Base-by-base conservation (phyloP, 2,888 invertebrate species). In the Thelaira solivaga region DNA sequence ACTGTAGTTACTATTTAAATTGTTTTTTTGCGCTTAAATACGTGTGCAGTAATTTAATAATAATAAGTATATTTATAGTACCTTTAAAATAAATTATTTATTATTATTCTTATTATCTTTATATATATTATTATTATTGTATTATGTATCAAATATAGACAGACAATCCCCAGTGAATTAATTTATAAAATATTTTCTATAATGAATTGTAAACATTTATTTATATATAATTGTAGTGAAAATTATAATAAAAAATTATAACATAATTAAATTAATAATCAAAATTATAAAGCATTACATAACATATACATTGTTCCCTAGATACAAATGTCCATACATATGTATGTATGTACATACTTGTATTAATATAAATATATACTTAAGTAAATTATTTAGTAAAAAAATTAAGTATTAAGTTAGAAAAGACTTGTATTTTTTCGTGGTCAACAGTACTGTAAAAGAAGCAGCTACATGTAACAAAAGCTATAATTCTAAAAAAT, bases 81-180 rank as follows among this genome's bases (percentile, higher is more conserved):
- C 49, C 45, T 51, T 31, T 68, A 47, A 39, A 49, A 53, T 55
- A 39, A 49, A 45, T 59, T 69, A 59, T 62, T 73, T 74, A 39
- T 49, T 62, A 26, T 43, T 47, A 39, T 36, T 18, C n/a, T n/a
- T n/a, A n/a, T n/a, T n/a, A n/a, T n/a, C n/a, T n/a, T n/a, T n/a
- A n/a, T n/a, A n/a, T n/a, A n/a, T n/a, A 24, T 61, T 67, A 31
- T 31, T 31, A 49, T 31, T 29, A 59, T 67, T 43, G 41, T 53
- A 51, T 59, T 57, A 55, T 47, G 53, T 72, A 71, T 65, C 51
- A 47, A 49, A 79, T 67, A 77, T 72, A 76, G 59, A 76, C 73
- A 80, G 81, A 81, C 80, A 81, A 81, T 81, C 81, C 67, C 81
- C 81, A 81, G 81, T 81, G 81, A 81, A 81, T 57, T 67, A 75